Evolutionary conservation across 1,140 invertebrate species (phyloP).

Genomic region (Neotoxoptera formosana): DNA sequence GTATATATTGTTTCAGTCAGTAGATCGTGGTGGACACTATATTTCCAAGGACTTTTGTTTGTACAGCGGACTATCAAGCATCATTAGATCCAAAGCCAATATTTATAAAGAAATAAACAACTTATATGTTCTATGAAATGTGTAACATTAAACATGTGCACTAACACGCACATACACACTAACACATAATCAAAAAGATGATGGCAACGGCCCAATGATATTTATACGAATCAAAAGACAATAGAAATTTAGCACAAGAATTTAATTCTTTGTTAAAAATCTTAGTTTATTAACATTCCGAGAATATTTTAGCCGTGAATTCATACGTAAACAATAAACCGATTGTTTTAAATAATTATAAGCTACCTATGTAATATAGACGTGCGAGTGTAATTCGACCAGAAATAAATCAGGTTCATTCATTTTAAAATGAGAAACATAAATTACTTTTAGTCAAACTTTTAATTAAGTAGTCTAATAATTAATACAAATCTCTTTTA

Average conservation of each 20-base stretch:
- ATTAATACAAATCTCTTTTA: not conserved
- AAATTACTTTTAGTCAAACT: not conserved
- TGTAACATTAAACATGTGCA: not conserved
- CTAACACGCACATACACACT: no score
- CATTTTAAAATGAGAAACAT: not conserved
- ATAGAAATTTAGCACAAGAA: not conserved
- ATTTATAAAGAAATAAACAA: not conserved
- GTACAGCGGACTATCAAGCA: not conserved
- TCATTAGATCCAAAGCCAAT: not conserved
- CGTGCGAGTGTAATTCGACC: not conserved
- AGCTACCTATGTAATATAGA: not conserved
- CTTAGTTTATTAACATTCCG: constrained; percentile 22
- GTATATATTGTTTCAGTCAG: not conserved
- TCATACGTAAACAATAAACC: constrained; percentile 21
- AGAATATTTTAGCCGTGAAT: not conserved
- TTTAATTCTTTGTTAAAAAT: not conserved
- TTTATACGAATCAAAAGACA: not conserved
- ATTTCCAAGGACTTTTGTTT: constrained; percentile 31
- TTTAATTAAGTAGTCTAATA: constrained; percentile 22
- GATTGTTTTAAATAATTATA: not conserved
- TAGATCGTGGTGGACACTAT: not conserved
- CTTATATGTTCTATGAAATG: not conserved
- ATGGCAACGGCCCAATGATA: not conserved
- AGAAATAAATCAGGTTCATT: no score
- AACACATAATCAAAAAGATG: no score